These are phyloP conservation scores for Mungos mungo DNA, from an alignment of 2,113 vertebrate species.

Conservation along the genomic window DNA sequence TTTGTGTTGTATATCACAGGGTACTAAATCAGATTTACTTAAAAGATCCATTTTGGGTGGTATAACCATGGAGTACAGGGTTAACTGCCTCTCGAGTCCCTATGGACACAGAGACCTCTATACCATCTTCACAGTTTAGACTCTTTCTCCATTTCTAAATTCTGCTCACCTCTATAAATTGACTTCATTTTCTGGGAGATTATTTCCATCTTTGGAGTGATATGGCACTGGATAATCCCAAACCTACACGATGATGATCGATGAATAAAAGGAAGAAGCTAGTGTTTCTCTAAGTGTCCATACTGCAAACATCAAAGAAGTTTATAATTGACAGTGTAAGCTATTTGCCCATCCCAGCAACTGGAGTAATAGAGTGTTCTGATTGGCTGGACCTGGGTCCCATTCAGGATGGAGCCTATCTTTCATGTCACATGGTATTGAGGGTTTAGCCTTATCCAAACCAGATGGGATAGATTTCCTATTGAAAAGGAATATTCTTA, in stretches of 20 bases:
- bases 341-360: not conserved
- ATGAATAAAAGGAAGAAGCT: not conserved
- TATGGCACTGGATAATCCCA: no score
- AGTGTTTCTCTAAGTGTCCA: not conserved
- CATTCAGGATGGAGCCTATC: accelerated
- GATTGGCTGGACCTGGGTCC: not conserved
- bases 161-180: not conserved
- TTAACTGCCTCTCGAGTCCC: not conserved
- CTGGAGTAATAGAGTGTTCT: not conserved
- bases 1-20: not conserved
- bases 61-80: not conserved
- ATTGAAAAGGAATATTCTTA: not conserved
- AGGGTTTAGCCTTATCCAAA: not conserved
- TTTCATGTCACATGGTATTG: not conserved
- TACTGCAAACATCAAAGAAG: not conserved
- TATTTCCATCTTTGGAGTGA: not conserved
- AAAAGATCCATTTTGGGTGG: not conserved
- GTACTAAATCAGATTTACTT: not conserved
- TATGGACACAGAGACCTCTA: not conserved
- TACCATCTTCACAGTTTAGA: not conserved
- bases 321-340: not conserved
- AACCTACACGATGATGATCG: not conserved
- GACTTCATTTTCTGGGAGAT: not conserved
- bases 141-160: not conserved
- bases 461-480: not conserved